Percentiles rank a stretch among this genome's conserved stretches.
phyloP scores from a whole-genome alignment of 2,113 vertebrate species.

The Azemiops feae region DNA sequence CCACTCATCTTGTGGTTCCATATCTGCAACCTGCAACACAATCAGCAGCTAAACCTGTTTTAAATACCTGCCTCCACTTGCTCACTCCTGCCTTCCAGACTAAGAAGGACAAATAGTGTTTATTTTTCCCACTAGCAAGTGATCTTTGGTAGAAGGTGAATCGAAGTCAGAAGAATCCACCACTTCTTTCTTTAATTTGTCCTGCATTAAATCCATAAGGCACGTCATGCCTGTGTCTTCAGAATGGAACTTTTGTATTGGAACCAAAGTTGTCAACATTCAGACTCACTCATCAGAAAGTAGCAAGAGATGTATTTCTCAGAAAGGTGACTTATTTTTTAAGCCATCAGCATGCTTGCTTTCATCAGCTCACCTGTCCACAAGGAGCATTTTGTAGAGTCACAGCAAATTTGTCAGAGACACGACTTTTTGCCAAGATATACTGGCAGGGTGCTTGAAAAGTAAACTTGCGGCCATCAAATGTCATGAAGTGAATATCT shows the following conservation, averaged over 20 bases:
- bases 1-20: not conserved
- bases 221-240: not conserved
- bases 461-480: slow-evolving; percentile 87
- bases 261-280: not conserved
- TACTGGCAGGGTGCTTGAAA: slow-evolving; percentile 92
- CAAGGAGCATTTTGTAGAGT: slow-evolving; percentile 88
- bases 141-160: not conserved
- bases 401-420: slow-evolving; percentile 82
- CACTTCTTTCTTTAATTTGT: not conserved
- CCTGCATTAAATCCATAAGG: not conserved
- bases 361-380: slow-evolving; percentile 77
- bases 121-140: not conserved
- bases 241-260: not conserved
- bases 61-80: not conserved
- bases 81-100: not conserved
- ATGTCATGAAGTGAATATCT: slow-evolving; percentile 89
- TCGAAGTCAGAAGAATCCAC: not conserved
- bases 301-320: not conserved
- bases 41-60: not conserved
- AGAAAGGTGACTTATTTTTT: not conserved
- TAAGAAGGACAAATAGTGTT: not conserved
- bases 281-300: not conserved
- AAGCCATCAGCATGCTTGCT: not conserved
- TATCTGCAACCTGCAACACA: not conserved
- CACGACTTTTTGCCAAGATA: slow-evolving; percentile 87